phyloP scores from a whole-genome alignment of 2,113 vertebrate species.

The Pelodiscus sinensis region DNA sequence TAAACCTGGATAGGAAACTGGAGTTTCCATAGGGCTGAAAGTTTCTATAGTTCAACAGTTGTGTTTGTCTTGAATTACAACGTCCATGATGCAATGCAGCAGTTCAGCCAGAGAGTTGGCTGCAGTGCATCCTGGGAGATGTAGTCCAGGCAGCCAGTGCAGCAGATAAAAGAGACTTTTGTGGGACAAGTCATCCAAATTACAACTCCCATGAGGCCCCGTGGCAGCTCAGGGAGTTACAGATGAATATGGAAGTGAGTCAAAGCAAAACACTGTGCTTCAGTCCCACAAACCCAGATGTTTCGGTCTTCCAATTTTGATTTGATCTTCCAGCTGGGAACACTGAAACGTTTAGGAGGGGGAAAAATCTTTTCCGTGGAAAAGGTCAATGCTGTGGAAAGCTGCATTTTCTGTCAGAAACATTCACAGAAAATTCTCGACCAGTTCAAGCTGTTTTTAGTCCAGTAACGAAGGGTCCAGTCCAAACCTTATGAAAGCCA shows the following conservation, averaged over 20 bases:
- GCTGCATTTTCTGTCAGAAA: not conserved
- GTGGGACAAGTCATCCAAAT: not conserved
- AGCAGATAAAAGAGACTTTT: not conserved
- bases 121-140: not conserved
- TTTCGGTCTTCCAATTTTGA: not conserved
- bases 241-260: not conserved
- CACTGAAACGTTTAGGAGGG: not conserved
- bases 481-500: not conserved
- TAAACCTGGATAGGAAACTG: not conserved
- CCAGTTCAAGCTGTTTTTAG: not conserved
- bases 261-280: not conserved
- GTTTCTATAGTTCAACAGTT: not conserved
- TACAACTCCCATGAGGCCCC: not conserved
- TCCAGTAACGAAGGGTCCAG: not conserved
- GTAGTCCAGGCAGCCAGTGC: not conserved
- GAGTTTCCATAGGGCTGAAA: not conserved
- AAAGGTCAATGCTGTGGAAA: constrained; percentile 6
- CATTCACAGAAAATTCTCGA: not conserved
- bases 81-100: not conserved
- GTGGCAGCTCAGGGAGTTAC: not conserved
- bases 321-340: not conserved
- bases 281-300: not conserved
- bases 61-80: not conserved
- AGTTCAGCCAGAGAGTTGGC: not conserved
- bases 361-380: not conserved